Percentiles rank a stretch among this genome's conserved stretches.
Evolutionary conservation across 92 coral and sea anemone species (phyloP).

Genomic region (Galaxea fascicularis): DNA sequence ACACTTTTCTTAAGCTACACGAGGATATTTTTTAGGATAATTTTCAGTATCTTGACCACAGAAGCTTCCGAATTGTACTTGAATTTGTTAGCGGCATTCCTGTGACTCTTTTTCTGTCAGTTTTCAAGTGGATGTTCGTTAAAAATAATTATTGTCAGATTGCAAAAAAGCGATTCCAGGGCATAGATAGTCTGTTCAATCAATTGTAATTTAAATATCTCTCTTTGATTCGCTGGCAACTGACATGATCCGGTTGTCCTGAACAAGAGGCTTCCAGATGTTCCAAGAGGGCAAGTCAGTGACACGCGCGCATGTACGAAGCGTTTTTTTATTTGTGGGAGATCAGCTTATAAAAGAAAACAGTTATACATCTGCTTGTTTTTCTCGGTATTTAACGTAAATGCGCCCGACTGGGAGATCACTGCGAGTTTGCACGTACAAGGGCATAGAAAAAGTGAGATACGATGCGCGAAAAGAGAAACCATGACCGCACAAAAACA

Average conservation of each 20-base stretch:
- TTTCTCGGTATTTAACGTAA: neutral
- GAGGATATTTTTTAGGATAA: neutral
- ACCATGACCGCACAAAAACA: neutral
- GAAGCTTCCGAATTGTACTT: neutral
- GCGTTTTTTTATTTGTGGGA: conserved; percentile 7
- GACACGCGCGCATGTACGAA: neutral
- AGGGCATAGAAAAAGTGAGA: neutral
- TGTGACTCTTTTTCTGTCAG: neutral
- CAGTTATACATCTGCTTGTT: conserved; percentile 14
- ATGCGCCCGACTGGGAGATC: neutral
- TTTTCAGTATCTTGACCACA: neutral
- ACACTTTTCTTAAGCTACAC: neutral
- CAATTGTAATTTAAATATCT: conserved; percentile 16
- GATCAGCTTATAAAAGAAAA: conserved; percentile 42
- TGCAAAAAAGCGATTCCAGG: neutral
- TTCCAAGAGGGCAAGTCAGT: neutral
- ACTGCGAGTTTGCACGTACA: conserved; percentile 1
- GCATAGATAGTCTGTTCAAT: neutral
- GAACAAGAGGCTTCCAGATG: conserved; percentile 7
- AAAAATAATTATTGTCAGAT: neutral
- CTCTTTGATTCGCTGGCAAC: neutral
- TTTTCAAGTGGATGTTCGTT: neutral
- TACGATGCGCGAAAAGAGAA: neutral
- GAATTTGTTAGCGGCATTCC: neutral
- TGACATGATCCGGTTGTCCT: conserved; percentile 5